phyloP scores from a whole-genome alignment of 2,797 vertebrate species.

The Serranus cabrilla region DNA sequence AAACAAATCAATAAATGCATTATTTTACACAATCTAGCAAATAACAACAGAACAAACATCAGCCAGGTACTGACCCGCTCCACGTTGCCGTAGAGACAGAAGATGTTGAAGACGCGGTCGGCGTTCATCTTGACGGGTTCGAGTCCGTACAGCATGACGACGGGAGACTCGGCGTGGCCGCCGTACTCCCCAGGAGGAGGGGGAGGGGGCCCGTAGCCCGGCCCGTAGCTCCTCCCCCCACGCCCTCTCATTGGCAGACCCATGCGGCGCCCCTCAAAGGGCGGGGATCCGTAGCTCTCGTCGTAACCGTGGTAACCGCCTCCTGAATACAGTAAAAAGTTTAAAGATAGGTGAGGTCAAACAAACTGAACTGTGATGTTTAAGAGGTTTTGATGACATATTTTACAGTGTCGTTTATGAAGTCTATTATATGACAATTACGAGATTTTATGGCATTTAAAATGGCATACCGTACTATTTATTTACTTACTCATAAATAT shows the following conservation, averaged over 20 bases:
- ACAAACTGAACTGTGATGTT: no score
- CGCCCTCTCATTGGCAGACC: constrained; percentile 92
- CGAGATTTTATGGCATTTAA: no score
- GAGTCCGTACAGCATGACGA: constrained; percentile 95
- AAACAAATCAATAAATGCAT: no score
- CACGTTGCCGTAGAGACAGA: constrained; percentile 97
- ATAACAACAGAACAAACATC: not conserved
- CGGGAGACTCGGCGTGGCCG: constrained; percentile 92
- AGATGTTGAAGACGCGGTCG: constrained; percentile 94
- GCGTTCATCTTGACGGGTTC: constrained; percentile 94
- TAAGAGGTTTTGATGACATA: no score
- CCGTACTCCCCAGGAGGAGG: constrained; percentile 89
- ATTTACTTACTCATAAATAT: no score
- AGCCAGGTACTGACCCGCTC: constrained; percentile 88
- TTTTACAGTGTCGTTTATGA: no score
- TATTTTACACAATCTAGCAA: not conserved
- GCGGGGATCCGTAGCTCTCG: constrained; percentile 91
- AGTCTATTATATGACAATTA: no score
- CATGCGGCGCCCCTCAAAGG: constrained; percentile 93
- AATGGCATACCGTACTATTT: no score
- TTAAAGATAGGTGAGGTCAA: no score
- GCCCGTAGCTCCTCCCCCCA: constrained; percentile 88
- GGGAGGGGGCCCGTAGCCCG: constrained; percentile 91
- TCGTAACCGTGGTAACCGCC: constrained; percentile 91
- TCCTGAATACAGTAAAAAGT: no score